phyloP scores from a whole-genome alignment of 2,888 invertebrate species.

The Crematogaster levior region DNA sequence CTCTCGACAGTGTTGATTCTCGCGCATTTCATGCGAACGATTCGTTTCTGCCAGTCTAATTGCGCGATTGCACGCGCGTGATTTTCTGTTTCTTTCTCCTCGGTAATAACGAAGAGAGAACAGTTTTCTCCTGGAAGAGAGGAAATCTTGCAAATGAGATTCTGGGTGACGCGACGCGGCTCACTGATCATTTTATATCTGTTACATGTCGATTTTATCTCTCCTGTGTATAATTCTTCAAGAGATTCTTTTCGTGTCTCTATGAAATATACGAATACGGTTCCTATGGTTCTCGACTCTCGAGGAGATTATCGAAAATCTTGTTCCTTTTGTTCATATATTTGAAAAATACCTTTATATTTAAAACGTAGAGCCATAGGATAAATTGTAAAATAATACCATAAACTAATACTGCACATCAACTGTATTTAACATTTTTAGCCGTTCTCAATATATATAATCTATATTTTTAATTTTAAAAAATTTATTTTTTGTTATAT shows the following conservation, averaged over 20 bases:
- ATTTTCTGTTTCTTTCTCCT: slow-evolving; percentile 5
- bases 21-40: slow-evolving; percentile 13
- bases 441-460: background rate
- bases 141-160: slow-evolving; percentile 27
- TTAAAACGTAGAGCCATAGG: background rate
- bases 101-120: background rate
- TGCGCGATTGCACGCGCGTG: slow-evolving; percentile 34
- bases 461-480: background rate
- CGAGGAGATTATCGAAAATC: background rate
- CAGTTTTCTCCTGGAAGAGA: slow-evolving; percentile 34
- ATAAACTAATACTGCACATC: background rate
- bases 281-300: background rate
- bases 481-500: background rate
- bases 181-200: slow-evolving; percentile 78
- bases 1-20: slow-evolving; percentile 54
- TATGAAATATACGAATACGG: background rate
- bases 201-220: slow-evolving; percentile 74
- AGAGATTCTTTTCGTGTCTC: background rate
- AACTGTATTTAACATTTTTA: background rate
- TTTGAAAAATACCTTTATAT: background rate
- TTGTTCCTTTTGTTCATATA: background rate
- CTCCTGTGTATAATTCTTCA: slow-evolving; percentile 73
- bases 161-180: slow-evolving; percentile 45
- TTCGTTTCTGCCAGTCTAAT: slow-evolving; percentile 42
- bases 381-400: background rate